Percentiles rank a stretch among this genome's conserved stretches.
Conservation (phyloP, 2,888 invertebrate species). For the Machimus atricapillus region DNA sequence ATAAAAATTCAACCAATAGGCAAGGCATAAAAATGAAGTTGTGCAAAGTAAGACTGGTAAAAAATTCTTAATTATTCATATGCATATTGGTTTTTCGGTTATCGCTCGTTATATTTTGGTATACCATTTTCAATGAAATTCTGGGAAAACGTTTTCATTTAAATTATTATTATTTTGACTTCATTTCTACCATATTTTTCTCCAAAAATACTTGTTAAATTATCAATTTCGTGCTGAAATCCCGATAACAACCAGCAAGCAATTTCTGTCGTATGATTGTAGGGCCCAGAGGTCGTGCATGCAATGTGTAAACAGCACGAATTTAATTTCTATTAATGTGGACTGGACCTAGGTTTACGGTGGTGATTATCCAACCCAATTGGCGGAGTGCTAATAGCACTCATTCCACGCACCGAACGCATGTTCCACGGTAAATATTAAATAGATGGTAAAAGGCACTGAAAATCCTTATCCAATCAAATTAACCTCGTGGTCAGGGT, state of each 20-base stretch:
- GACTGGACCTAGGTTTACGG: background rate
- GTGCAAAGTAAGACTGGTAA: too few species aligned
- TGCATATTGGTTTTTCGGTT: background rate
- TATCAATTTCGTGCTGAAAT: background rate
- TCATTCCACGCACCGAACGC: background rate
- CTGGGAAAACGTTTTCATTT: background rate
- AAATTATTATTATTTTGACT: background rate
- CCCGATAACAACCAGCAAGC: background rate
- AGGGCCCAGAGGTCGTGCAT: background rate
- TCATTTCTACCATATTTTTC: background rate
- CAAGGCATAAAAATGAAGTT: too few species aligned
- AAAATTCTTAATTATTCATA: background rate
- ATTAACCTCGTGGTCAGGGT: background rate
- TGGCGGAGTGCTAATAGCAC: background rate
- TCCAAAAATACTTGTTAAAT: background rate
- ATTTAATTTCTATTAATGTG: background rate
- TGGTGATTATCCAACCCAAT: background rate
- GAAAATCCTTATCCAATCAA: constrained; percentile 12
- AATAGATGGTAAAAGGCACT: background rate
- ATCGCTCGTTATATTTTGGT: background rate
- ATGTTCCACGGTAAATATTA: constrained; percentile 4
- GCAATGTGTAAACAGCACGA: background rate
- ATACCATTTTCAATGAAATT: background rate
- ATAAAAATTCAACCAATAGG: too few species aligned
- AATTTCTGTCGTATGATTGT: background rate